Evolutionary conservation across 2,797 vertebrate genomes (phyloP).

Genomic region (Ctenopoma multispine): DNA sequence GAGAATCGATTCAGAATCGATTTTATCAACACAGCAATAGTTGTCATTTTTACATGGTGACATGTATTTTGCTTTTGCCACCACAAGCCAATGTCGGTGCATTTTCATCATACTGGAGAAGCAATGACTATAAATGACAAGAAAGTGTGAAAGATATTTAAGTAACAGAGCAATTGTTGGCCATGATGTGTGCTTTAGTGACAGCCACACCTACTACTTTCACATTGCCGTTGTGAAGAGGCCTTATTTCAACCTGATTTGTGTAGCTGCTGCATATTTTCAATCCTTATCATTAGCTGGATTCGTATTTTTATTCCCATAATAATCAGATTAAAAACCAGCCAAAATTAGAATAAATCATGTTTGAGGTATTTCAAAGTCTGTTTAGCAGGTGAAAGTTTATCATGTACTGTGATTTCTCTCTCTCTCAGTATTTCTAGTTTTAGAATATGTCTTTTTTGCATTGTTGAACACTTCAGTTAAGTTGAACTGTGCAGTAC

Average conservation of each 20-base stretch:
- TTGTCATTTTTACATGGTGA: too few species aligned
- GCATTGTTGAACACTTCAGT: not conserved
- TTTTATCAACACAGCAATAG: too few species aligned
- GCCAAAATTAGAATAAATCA: not conserved
- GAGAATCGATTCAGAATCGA: too few species aligned
- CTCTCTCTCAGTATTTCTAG: not conserved
- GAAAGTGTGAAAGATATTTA: slow-evolving; percentile 23
- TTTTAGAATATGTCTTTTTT: not conserved
- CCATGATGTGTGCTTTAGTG: not conserved
- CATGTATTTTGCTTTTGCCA: slow-evolving; percentile 56
- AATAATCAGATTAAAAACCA: slow-evolving; percentile 22
- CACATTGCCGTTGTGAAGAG: not conserved
- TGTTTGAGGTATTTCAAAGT: not conserved
- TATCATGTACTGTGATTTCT: not conserved
- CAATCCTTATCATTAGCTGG: not conserved
- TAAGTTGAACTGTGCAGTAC: not conserved
- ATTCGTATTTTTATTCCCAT: not conserved
- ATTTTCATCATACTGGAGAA: slow-evolving; percentile 25
- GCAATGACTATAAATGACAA: slow-evolving; percentile 33
- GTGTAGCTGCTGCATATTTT: not conserved
- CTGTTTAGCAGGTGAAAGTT: not conserved
- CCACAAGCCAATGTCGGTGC: slow-evolving; percentile 43
- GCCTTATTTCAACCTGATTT: slow-evolving; percentile 4
- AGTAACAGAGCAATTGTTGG: slow-evolving; percentile 13
- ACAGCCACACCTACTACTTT: not conserved